Evolutionary conservation across 2,797 vertebrate species (phyloP).

Genomic region (Peromyscus aztecus): DNA sequence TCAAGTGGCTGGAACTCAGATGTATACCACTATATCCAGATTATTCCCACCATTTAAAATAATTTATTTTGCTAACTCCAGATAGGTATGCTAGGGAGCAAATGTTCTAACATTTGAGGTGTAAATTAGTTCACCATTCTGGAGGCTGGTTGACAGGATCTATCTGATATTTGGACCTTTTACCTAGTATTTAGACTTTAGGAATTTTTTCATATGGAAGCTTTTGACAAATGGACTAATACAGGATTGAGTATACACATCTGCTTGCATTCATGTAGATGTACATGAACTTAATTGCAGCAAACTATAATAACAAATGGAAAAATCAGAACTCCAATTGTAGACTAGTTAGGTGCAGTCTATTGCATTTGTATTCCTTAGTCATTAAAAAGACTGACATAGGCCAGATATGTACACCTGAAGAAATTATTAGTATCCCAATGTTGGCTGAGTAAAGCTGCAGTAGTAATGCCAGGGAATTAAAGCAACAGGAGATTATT

Average conservation of each 20-base stretch:
- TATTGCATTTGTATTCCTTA: conserved; percentile 1
- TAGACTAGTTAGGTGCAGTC: background rate
- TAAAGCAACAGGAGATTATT: conserved; percentile 30
- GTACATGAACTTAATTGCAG: conserved; percentile 1
- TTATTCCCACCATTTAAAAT: conserved; percentile 49
- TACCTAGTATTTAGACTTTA: conserved; percentile 36
- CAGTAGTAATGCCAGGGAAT: background rate
- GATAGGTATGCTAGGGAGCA: background rate
- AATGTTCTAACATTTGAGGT: conserved; percentile 20
- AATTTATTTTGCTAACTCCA: conserved; percentile 17
- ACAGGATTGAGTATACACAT: background rate
- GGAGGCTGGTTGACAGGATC: background rate
- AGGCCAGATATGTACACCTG: background rate
- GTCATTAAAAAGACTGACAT: conserved; percentile 20
- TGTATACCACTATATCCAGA: background rate
- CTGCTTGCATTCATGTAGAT: background rate
- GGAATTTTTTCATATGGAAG: background rate
- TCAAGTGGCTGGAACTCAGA: background rate
- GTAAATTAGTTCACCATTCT: conserved; percentile 57
- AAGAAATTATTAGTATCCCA: conserved; percentile 19
- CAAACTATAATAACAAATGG: conserved; percentile 12
- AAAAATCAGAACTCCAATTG: conserved; percentile 11
- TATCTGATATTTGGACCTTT: background rate
- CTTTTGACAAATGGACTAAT: conserved; percentile 17
- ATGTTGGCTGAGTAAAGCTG: background rate